Conservation (phyloP, 2,113 vertebrate species). For the Typhlomys cinereus region DNA sequence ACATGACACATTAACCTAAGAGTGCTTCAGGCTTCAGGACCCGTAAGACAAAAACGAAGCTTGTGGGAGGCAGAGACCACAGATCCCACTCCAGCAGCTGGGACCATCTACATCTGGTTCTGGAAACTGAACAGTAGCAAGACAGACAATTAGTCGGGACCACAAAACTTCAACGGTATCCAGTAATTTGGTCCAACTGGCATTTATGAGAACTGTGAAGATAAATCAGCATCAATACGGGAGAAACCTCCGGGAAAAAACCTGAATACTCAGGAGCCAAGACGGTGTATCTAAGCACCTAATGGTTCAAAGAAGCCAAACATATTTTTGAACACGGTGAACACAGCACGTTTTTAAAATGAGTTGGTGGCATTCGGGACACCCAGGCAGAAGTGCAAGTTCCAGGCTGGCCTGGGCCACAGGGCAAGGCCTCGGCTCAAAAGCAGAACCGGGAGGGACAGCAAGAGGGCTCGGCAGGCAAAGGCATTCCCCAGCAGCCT, state of each 20-base stretch:
- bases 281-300: no score
- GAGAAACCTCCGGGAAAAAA: neutral
- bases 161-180: neutral
- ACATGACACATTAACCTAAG: no score
- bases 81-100: no score
- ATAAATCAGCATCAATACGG: neutral
- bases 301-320: no score
- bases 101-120: neutral
- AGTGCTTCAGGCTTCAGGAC: no score
- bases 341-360: neutral
- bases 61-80: no score
- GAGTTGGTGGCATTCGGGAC: neutral
- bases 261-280: neutral
- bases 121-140: neutral
- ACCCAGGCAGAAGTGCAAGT: neutral
- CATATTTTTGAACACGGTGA: no score
- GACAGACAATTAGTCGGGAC: neutral
- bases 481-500: no score
- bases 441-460: neutral
- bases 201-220: neutral
- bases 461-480: neutral
- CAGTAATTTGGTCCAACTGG: neutral
- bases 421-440: neutral
- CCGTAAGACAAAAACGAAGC: no score
- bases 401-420: neutral